Percentiles rank a stretch among this genome's conserved stretches.
These are phyloP conservation scores for Drosophila parvula DNA, from an alignment of 1,140 invertebrate species.

Conservation along the genomic window DNA sequence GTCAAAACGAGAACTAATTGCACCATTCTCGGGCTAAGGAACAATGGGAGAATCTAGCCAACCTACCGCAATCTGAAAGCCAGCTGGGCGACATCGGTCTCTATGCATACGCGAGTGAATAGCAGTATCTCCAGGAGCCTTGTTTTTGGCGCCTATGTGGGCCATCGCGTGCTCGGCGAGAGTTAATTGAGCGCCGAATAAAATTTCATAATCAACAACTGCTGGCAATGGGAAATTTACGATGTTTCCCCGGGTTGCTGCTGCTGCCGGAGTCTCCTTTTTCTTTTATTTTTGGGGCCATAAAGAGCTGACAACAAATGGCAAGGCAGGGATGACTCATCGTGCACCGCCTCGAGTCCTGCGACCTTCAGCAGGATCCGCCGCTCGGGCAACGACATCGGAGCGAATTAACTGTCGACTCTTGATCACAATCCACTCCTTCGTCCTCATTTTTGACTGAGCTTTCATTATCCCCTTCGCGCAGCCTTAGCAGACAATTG, in stretches of 20 bases:
- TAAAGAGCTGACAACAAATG: constrained; percentile 49
- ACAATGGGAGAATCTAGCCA: constrained; percentile 7
- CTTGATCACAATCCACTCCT: constrained; percentile 30
- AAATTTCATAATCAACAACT: constrained; percentile 74
- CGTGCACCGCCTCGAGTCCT: constrained; percentile 2
- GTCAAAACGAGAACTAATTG: constrained; percentile 15
- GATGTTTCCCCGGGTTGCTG: constrained; percentile 33
- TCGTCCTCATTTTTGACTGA: constrained; percentile 11
- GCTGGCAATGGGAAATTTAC: constrained; percentile 65
- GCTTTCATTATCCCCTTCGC: constrained; percentile 24
- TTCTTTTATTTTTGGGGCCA: constrained; percentile 43
- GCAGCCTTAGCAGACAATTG: constrained; percentile 49
- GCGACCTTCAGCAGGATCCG: constrained; percentile 63
- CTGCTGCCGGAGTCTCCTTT: constrained; percentile 21
- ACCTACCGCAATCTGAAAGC: constrained; percentile 43
- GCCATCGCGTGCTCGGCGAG: constrained; percentile 66
- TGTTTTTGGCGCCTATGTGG: constrained; percentile 44
- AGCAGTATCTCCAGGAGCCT: constrained; percentile 6
- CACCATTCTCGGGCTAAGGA: constrained; percentile 46
- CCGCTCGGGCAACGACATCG: constrained; percentile 23
- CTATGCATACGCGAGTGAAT: constrained; percentile 12
- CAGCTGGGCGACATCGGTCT: constrained; percentile 20
- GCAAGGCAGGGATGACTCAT: constrained; percentile 62
- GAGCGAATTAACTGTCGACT: constrained; percentile 64
- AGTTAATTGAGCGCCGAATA: constrained; percentile 72